Evolutionary conservation across 92 coral and sea anemone genomes (phyloP).

Genomic region (Chrysogorgia sp.): DNA sequence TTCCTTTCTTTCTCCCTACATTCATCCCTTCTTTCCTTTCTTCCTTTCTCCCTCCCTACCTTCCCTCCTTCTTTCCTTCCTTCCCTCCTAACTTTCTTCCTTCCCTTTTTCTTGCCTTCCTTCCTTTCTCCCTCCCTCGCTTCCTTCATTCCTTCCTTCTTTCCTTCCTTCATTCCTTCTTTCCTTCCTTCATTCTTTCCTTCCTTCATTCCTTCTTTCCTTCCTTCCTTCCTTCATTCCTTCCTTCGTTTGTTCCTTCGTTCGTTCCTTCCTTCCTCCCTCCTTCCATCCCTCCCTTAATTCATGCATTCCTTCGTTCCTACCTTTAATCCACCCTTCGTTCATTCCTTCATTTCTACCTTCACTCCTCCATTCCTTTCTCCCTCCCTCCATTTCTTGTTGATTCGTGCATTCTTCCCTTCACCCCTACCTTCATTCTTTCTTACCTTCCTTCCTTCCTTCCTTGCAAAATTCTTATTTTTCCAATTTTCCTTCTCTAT

Average conservation of each 20-base stretch:
- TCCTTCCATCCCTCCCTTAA: neutral
- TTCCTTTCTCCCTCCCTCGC: too few relatives aligned
- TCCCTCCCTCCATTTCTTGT: neutral
- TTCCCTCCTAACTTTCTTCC: neutral
- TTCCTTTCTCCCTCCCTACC: neutral
- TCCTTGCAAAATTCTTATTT: neutral
- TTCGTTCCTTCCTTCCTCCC: too few relatives aligned
- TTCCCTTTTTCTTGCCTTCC: neutral
- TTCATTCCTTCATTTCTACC: too few relatives aligned
- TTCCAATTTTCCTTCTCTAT: neutral
- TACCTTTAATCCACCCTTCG: neutral
- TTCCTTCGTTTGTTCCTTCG: neutral
- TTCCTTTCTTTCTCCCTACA: neutral
- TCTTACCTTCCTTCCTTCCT: slow-evolving; percentile 1
- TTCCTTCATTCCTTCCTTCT: neutral
- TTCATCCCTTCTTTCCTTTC: too few relatives aligned
- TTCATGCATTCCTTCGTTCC: neutral
- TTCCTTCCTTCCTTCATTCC: neutral
- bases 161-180: neutral
- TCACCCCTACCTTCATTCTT: neutral
- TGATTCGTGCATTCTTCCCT: neutral
- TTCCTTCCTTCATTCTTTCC: neutral
- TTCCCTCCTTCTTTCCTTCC: neutral
- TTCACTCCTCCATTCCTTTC: neutral
- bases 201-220: neutral